Evolutionary conservation across 1,140 invertebrate genomes (phyloP).

Genomic region (Cardiocondyla obscurior): DNA sequence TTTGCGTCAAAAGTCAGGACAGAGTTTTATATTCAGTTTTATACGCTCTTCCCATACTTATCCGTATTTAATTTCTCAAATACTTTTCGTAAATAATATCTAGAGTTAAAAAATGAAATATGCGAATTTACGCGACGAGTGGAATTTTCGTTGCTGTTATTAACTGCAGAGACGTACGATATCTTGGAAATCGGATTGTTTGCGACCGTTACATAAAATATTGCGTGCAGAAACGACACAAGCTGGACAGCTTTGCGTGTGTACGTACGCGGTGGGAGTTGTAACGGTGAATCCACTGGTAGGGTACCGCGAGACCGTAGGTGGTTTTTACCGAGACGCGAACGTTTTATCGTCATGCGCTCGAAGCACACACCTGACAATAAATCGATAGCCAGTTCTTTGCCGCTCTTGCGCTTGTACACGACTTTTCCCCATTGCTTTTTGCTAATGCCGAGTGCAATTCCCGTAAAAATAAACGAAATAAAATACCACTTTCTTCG

Average conservation of each 20-base stretch:
- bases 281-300: constrained; percentile 26
- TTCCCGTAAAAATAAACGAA: not conserved
- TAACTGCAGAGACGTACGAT: not conserved
- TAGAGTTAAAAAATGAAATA: not conserved
- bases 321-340: constrained; percentile 44
- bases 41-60: not conserved
- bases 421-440: not conserved
- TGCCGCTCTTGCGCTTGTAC: constrained; percentile 2
- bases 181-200: constrained; percentile 9
- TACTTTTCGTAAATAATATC: not conserved
- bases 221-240: constrained; percentile 29
- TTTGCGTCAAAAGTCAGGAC: not conserved
- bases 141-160: not conserved
- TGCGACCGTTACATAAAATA: constrained; percentile 43
- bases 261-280: not conserved
- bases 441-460: not conserved
- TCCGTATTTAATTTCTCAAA: not conserved
- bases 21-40: not conserved
- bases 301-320: constrained; percentile 7
- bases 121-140: not conserved
- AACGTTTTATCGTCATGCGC: constrained; percentile 55
- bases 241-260: not conserved
- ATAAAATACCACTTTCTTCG: not conserved
- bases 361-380: constrained; percentile 19
- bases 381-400: constrained; percentile 50